phyloP scores from a whole-genome alignment of 2,888 invertebrate species.

The Sesamia inferens region DNA sequence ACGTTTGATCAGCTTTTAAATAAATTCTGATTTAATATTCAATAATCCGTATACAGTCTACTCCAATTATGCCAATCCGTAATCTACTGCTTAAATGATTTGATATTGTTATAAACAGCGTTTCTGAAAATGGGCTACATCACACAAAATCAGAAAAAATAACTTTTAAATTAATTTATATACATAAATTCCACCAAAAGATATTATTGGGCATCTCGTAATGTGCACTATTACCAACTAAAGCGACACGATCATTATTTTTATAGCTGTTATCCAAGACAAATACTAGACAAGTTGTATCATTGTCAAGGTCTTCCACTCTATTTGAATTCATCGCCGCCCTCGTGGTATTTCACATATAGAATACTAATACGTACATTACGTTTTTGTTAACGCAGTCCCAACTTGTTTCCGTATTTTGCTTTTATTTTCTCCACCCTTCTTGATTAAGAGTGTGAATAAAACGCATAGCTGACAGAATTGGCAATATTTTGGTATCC shows the following conservation, averaged over 20 bases:
- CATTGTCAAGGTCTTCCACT: slow-evolving; percentile 86
- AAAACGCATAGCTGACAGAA: background rate
- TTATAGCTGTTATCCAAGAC: slow-evolving; percentile 77
- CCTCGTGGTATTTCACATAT: slow-evolving; percentile 81
- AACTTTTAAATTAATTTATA: too few relatives aligned
- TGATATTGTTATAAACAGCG: background rate
- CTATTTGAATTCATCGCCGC: slow-evolving; percentile 85
- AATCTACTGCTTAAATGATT: slow-evolving; percentile 1
- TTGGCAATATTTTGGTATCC: slow-evolving; percentile 1
- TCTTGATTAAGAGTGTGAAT: slow-evolving; percentile 16
- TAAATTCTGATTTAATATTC: background rate
- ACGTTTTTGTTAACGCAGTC: slow-evolving; percentile 73
- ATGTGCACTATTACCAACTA: slow-evolving; percentile 24
- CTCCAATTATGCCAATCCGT: background rate
- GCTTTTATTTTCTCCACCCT: slow-evolving; percentile 49
- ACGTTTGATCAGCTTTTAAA: background rate
- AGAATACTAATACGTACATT: slow-evolving; percentile 81
- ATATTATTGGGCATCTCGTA: slow-evolving; percentile 3
- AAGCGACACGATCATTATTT: slow-evolving; percentile 66
- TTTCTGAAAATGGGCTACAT: background rate
- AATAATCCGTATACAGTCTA: background rate
- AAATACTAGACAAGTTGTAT: slow-evolving; percentile 72
- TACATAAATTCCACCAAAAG: background rate
- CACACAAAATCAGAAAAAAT: too few relatives aligned
- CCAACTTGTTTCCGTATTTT: slow-evolving; percentile 67